Evolutionary conservation across 2,797 vertebrate species (phyloP).

Genomic region (Menidia menidia): DNA sequence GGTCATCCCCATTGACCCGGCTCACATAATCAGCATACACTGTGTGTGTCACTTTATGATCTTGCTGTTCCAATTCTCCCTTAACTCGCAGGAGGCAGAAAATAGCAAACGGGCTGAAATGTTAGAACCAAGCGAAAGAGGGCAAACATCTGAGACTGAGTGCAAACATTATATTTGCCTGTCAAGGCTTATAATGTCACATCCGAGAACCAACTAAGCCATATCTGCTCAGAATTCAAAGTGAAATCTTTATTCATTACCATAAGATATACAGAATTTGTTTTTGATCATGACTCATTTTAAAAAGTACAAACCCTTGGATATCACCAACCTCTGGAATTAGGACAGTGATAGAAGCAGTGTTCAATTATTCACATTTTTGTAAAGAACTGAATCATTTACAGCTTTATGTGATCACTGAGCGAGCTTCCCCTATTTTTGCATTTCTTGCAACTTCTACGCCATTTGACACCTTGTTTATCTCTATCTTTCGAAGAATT

Average conservation of each 20-base stretch:
- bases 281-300: not conserved
- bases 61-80: constrained; percentile 51
- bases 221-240: not conserved
- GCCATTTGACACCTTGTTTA: constrained; percentile 36
- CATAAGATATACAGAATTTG: not conserved
- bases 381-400: constrained; percentile 49
- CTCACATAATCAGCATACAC: constrained; percentile 85
- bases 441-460: not conserved
- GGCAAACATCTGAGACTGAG: constrained; percentile 37
- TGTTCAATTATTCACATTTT: constrained; percentile 53
- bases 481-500: constrained; percentile 38
- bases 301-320: not conserved
- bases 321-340: constrained; percentile 12
- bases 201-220: not conserved
- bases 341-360: not conserved
- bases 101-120: constrained; percentile 38
- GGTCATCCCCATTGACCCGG: constrained; percentile 92
- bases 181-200: not conserved
- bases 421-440: not conserved
- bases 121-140: constrained; percentile 22
- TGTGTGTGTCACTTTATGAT: constrained; percentile 53
- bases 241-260: not conserved
- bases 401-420: constrained; percentile 25
- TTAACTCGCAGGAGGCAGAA: constrained; percentile 38
- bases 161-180: constrained; percentile 33